Conservation (phyloP, 2,113 vertebrate genomes). For the Paradoxurus hermaphroditus region DNA sequence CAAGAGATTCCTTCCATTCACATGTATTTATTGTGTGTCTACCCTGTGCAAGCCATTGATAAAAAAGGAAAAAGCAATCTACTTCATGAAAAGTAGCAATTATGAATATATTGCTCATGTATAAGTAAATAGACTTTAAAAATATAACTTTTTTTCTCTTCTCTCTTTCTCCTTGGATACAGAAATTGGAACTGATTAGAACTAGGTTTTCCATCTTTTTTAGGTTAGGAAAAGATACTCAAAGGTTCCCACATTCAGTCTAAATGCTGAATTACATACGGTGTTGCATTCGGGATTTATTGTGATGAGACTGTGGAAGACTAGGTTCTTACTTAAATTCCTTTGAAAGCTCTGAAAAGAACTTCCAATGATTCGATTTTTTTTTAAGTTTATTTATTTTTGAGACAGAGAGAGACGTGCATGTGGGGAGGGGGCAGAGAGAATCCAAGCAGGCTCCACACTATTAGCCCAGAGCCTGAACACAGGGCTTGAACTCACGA, state of each 20-base stretch:
- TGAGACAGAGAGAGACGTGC: not conserved
- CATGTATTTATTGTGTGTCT: not conserved
- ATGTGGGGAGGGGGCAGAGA: no score
- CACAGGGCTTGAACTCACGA: no score
- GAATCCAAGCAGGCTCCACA: no score
- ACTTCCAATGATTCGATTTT: not conserved
- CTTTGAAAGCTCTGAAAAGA: not conserved
- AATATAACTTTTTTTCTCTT: not conserved
- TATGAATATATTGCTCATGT: not conserved
- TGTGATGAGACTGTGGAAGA: not conserved
- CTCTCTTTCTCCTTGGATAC: not conserved
- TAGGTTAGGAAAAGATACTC: not conserved
- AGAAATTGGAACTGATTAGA: not conserved
- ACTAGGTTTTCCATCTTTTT: not conserved
- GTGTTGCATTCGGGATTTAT: not conserved
- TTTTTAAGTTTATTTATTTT: not conserved
- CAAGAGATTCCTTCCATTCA: not conserved
- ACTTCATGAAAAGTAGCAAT: constrained; percentile 11
- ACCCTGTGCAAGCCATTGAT: not conserved
- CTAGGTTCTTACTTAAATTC: not conserved
- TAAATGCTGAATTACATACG: not conserved
- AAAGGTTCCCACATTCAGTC: not conserved
- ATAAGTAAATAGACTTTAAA: not conserved
- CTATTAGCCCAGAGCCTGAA: no score
- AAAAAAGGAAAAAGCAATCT: not conserved